Conservation (phyloP, 2,888 invertebrate species). For the Zootermopsis nevadensis region DNA sequence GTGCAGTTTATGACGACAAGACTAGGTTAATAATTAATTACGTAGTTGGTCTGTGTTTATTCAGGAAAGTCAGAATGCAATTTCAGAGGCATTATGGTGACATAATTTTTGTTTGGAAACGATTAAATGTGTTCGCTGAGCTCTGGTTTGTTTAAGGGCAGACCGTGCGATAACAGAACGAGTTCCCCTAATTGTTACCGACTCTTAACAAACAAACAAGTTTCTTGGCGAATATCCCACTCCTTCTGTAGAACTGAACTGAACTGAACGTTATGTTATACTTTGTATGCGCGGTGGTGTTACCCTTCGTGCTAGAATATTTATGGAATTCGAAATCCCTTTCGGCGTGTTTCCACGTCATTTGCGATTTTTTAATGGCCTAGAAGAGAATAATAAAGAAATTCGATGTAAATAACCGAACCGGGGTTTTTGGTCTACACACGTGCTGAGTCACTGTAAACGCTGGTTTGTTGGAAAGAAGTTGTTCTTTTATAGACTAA, state of each 20-base stretch:
- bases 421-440: not conserved
- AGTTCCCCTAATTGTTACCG: not conserved
- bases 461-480: no score
- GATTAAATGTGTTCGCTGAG: no score
- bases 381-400: conserved; percentile 18
- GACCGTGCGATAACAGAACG: no score
- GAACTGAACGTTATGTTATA: not conserved
- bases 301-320: not conserved
- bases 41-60: no score
- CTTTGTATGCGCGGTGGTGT: not conserved
- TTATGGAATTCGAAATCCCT: not conserved
- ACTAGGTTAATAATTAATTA: no score
- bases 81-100: no score
- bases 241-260: not conserved
- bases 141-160: no score
- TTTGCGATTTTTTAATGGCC: conserved; percentile 7
- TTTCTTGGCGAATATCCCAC: conserved; percentile 14
- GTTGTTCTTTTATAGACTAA: not conserved
- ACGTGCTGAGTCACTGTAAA: not conserved
- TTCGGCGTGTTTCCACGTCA: not conserved
- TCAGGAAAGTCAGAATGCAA: no score
- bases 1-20: no score
- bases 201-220: not conserved
- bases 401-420: not conserved
- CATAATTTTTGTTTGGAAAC: no score